Base-by-base conservation (phyloP, 1,140 invertebrate genomes). In the Harlomillsia oculata region DNA sequence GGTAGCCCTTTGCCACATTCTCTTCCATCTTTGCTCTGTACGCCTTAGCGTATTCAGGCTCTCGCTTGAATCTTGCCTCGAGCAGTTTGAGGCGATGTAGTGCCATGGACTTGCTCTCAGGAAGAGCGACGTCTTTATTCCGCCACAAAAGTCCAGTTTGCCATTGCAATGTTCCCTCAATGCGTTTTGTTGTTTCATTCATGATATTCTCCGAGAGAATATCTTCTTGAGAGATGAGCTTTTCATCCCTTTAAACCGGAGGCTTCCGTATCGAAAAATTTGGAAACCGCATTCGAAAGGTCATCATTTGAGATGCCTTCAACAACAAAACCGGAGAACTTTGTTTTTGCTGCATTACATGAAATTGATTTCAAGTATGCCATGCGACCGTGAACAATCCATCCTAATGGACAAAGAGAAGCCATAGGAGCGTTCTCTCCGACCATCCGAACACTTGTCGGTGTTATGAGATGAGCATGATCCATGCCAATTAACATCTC, bases 141-240 rank as follows among this genome's bases (percentile, higher is more conserved):
- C 29, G 43, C 59, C 59, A 62, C 9, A 58, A 41, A 9, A 62
- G 26, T 5, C 45, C 54, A 18, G 32, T 36, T 30, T 62, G 55
- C 14, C 45, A 52, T 11, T 49, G 25, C n/a, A n/a, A n/a, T n/a
- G n/a, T n/a, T 3, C 40, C 48, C 2, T 39, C 34, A 20, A 40
- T 44, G 20, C 44, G 36, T 28, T 30, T 25, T 9, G 30, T 40
- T n/a, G 56, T 46, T 3, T 36, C 13, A 16, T 62, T 49, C 0
- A 62, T 23, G 16, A 46, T 57, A 1, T 21, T n/a, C n/a, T 32
- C n/a, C 11, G 54, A 46, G 36, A 28, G 18, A 23, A 36, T 36
- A 5, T 56, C 58, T 1, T 59, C 50, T 0, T 32, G 18, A 29
- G 37, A 46, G 5, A 21, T 8, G 20, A 25, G 20, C 6, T 28